phyloP scores from a whole-genome alignment of 1,140 invertebrate genomes.

The Gerris buenoi region DNA sequence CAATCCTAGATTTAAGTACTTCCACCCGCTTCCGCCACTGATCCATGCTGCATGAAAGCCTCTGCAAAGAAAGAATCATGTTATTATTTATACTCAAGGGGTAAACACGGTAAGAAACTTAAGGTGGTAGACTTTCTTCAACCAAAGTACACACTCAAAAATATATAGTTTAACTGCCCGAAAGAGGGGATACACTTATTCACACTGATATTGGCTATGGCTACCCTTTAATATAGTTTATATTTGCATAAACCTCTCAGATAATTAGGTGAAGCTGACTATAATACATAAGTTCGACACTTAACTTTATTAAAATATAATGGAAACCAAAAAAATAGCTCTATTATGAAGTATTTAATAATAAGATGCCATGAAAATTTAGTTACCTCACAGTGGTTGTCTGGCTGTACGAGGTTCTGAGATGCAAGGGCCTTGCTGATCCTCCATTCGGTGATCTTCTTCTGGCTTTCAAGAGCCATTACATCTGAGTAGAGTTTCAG shows the following conservation, averaged over 20 bases:
- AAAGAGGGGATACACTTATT: neutral
- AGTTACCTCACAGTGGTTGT: neutral
- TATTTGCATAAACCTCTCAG: neutral
- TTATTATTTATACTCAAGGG: neutral
- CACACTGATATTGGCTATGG: neutral
- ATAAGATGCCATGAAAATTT: neutral
- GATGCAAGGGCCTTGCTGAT: neutral
- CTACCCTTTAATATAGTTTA: neutral
- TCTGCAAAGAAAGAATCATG: neutral
- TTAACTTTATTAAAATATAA: neutral
- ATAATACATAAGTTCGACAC: too few species aligned
- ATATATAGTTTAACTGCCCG: neutral
- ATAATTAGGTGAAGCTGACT: too few species aligned
- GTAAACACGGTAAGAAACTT: too few species aligned
- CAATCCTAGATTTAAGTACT: neutral
- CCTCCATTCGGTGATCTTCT: slow-evolving; percentile 8
- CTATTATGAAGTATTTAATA: neutral
- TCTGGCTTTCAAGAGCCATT: slow-evolving; percentile 10
- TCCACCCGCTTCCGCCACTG: neutral
- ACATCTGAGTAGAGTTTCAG: slow-evolving; percentile 6
- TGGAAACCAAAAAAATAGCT: neutral
- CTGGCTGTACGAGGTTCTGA: neutral
- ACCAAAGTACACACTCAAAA: too few species aligned
- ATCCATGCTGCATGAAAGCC: neutral
- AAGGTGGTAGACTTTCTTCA: too few species aligned